phyloP scores from a whole-genome alignment of 2,113 vertebrate species.

The Mellivora capensis region DNA sequence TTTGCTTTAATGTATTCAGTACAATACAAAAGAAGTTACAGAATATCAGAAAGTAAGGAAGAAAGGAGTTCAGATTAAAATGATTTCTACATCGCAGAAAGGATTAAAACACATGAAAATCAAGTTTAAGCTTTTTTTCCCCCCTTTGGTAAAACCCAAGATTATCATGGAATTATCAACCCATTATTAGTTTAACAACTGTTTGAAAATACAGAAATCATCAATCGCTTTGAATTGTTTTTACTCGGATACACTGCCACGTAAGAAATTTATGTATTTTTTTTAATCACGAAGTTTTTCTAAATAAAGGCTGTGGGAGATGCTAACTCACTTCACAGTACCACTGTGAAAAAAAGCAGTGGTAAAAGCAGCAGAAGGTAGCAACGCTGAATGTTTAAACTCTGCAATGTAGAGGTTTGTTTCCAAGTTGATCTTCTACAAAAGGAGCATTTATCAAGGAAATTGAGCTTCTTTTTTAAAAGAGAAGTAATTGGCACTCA shows the following conservation, averaged over 20 bases:
- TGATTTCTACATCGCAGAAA: neutral
- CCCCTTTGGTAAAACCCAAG: constrained; percentile 54
- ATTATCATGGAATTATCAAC: constrained; percentile 30
- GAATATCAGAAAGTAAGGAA: neutral
- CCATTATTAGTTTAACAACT: constrained; percentile 24
- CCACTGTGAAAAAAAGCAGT: neutral
- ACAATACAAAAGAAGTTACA: constrained; percentile 34
- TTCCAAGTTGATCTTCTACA: neutral
- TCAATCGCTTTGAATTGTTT: constrained; percentile 48
- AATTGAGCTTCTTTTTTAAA: constrained; percentile 15
- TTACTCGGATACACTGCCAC: constrained; percentile 26
- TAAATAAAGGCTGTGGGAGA: constrained; percentile 24
- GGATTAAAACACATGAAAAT: constrained; percentile 22
- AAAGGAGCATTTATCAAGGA: constrained; percentile 10
- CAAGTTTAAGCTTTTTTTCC: constrained; percentile 30
- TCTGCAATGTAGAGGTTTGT: neutral
- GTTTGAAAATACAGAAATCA: constrained; percentile 53
- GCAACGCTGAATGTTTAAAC: neutral
- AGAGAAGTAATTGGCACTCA: neutral
- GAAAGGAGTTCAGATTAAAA: constrained; percentile 24
- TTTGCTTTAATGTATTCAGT: constrained; percentile 30
- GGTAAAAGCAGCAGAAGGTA: neutral
- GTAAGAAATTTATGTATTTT: constrained; percentile 1
- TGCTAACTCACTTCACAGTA: neutral
- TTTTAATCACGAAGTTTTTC: constrained; percentile 41